Base-by-base conservation (phyloP, 1,140 invertebrate genomes). In the Drosophila parvula region DNA sequence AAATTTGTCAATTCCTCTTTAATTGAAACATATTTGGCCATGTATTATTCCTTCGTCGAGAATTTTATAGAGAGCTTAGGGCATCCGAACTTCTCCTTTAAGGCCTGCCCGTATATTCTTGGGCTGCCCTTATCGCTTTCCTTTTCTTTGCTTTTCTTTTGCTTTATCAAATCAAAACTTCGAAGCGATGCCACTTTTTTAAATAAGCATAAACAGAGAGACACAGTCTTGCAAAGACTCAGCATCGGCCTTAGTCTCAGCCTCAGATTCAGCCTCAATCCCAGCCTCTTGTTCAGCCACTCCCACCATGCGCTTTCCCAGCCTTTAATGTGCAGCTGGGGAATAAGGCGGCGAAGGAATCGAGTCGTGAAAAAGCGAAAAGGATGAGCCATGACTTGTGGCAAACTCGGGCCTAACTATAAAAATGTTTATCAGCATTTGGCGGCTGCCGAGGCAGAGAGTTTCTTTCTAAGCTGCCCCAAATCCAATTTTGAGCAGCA, bases 151-250 rank as follows among this genome's bases (percentile, higher is more conserved):
- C 58, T 58, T 77, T 82, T 79, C 71, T 47, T 55, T 74, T 63
- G 77, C 77, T 78, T 88, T 88, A 88, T 88, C 84, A 88, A 89
- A 88, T 89, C 84, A 88, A 88, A 88, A 89, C 84, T 89, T 74
- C 34, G 77, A 75, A 53, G 82, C 75, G 82, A 58, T 65, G 77
- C 74, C 63, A 88, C 84, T 88, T 88, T 88, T 88, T 88, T 88
- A 88, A 88, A 88, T 88, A 88, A 89, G 84, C 84, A 89, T 88
- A 88, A 89, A 83, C 63, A 74, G 65, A 53, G 77, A 53, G 77
- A 59, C 64, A 59, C 48, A 63, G 38, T 40, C 51, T 67, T 43
- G 36, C 38, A 69, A 47, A 36, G 55, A 27, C 51, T 16, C 22
- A 38, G 32, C 3, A 9, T 12, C 14, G 16, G 3, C 1, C 45